These are phyloP conservation scores for Clostera curtula DNA, from an alignment of 2,888 invertebrate species.

Conservation along the genomic window DNA sequence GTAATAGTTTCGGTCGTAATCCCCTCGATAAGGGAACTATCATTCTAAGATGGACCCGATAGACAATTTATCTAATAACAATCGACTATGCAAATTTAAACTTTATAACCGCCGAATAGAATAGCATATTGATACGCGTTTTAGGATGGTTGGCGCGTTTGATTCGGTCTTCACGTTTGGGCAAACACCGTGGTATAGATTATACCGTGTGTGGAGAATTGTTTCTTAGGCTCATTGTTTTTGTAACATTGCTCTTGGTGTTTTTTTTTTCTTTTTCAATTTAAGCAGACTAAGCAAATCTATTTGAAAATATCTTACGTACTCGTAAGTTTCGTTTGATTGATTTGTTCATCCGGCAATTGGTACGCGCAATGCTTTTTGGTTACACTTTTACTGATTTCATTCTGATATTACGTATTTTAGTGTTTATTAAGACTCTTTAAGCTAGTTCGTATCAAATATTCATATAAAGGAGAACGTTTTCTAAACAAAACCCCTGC, in stretches of 20 bases:
- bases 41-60: constrained; percentile 45
- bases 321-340: too few species aligned
- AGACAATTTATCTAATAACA: constrained; percentile 14
- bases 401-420: too few species aligned
- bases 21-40: constrained; percentile 65
- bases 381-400: too few species aligned
- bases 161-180: constrained; percentile 40
- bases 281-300: constrained; percentile 5
- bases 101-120: constrained; percentile 15
- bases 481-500: too few species aligned
- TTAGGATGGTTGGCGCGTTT: constrained; percentile 17
- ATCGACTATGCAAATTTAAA: constrained; percentile 14
- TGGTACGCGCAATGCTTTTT: too few species aligned
- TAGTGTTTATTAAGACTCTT: too few species aligned
- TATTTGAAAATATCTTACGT: too few species aligned
- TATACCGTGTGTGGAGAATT: constrained; percentile 51
- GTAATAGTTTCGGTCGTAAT: constrained; percentile 60
- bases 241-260: constrained; percentile 21
- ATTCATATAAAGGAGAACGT: too few species aligned
- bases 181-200: constrained; percentile 57
- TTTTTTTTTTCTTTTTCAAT: constrained; percentile 16
- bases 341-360: too few species aligned
- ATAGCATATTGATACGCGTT: constrained; percentile 3
- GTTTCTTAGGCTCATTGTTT: constrained; percentile 39
- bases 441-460: too few species aligned